phyloP scores from a whole-genome alignment of 2,888 invertebrate species.

The Crossocerus cetratus region DNA sequence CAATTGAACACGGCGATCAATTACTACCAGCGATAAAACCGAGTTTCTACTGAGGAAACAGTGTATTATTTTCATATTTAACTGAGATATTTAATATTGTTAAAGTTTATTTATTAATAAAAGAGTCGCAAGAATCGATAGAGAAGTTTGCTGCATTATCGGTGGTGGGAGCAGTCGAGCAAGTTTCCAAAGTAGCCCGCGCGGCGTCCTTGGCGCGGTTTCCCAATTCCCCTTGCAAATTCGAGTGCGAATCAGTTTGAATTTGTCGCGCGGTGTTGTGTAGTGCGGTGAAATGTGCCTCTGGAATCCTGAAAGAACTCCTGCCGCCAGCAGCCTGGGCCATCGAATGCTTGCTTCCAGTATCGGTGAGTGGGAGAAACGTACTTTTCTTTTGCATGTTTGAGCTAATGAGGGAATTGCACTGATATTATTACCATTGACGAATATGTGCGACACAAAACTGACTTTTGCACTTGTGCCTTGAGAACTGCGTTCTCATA shows the following conservation, averaged over 20 bases:
- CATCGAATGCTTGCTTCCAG: conserved; percentile 16
- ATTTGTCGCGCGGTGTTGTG: neutral
- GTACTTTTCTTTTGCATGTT: conserved; percentile 11
- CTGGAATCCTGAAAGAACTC: conserved; percentile 23
- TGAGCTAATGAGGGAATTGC: too few species aligned
- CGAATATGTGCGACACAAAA: too few species aligned
- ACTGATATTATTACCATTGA: too few species aligned
- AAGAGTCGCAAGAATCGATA: neutral
- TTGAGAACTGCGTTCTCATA: conserved; percentile 64
- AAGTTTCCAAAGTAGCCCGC: neutral
- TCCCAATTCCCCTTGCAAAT: conserved; percentile 21
- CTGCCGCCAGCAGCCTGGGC: conserved; percentile 45
- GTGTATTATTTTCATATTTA: too few species aligned
- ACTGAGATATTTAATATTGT: too few species aligned
- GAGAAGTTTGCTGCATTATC: conserved; percentile 7
- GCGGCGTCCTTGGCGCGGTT: conserved; percentile 57
- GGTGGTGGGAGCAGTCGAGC: neutral
- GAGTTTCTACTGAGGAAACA: too few species aligned
- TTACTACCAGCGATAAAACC: too few species aligned
- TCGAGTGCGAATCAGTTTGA: conserved; percentile 4
- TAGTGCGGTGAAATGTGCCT: conserved; percentile 16
- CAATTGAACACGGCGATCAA: too few species aligned
- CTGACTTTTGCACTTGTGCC: conserved; percentile 52
- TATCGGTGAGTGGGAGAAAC: conserved; percentile 6
- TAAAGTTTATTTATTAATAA: conserved; percentile 21